Evolutionary conservation across 2,113 vertebrate genomes (phyloP), one percentile per base, ranked within the genome.

Genomic region (Choloepus hoffmanni): DNA sequence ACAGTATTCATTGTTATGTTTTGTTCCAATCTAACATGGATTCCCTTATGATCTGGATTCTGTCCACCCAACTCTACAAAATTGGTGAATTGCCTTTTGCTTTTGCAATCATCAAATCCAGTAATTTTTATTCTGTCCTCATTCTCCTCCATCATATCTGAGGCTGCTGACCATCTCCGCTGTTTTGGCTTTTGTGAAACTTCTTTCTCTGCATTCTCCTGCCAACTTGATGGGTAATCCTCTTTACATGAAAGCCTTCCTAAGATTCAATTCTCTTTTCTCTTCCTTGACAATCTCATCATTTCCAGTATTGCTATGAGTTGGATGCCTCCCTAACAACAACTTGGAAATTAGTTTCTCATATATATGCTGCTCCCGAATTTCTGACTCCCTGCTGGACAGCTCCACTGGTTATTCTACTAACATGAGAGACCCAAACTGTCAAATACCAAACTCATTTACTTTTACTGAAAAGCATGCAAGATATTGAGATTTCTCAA

Each of bases 311-410:
- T 45, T 53, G 4, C 16, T 74, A 15, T 14, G 26, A 85, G 7
- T 4, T 28, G 8, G 63, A 68, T 62, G 19, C 2, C 11, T 68
- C 15, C 9, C 5, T 40, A 36, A 43, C 18, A 45, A 36, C 26
- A 78, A 55, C 8, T 33, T 40, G 18, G 28, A 12, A 55, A 60
- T 77, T 53, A 53, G 12, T 7, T 84, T 78, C 18, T 40, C 26
- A 78, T n/a, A 8, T 7, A 24, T 12, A 58, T n/a, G 87, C 4
- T 48, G 40, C 28, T 33, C 3, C 55, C 36, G 50, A 81, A 83
- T 73, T 65, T 91, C 62, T 85, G n/a, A 63, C 0, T 36, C 12
- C 26, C 18, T 94, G 88, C 70, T 96, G 96, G 95, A 96, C 70
- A 97, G 88, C 72, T 92, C 84, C 90, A 45, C 79, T 67, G 36